Conservation (phyloP, 2,888 invertebrate species). For the Caenorhabditis japonica region DNA sequence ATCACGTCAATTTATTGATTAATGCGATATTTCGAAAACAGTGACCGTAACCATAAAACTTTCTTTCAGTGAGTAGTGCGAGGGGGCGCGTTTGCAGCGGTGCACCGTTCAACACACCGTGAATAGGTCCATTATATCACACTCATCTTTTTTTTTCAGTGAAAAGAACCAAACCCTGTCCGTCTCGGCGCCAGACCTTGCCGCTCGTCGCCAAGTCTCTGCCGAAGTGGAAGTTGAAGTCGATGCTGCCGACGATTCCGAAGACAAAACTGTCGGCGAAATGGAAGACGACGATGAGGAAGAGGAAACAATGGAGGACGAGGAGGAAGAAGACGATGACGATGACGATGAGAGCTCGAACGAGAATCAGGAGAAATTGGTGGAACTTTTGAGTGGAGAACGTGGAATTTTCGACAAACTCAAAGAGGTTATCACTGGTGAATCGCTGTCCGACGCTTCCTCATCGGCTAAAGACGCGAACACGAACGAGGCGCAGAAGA, state of each 20-base stretch:
- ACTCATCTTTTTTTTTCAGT: slow-evolving; percentile 25
- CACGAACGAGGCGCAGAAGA: slow-evolving; percentile 52
- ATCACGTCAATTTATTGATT: no score
- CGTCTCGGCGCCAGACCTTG: slow-evolving; percentile 67
- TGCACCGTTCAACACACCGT: no score
- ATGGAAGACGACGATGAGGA: slow-evolving; percentile 54
- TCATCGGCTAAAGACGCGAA: slow-evolving; percentile 24
- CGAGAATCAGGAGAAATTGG: slow-evolving; percentile 32
- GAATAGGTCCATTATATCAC: no score
- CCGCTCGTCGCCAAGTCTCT: slow-evolving; percentile 56
- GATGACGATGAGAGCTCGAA: slow-evolving; percentile 43
- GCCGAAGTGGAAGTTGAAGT: slow-evolving; percentile 47
- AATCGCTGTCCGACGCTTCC: slow-evolving; percentile 19
- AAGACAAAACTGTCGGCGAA: slow-evolving; percentile 47
- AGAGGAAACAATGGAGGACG: slow-evolving; percentile 58
- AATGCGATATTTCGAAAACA: no score
- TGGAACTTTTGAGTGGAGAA: slow-evolving; percentile 28
- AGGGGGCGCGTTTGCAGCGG: no score
- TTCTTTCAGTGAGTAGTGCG: no score
- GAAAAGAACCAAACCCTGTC: slow-evolving; percentile 53
- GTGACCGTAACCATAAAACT: no score
- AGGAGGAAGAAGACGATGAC: slow-evolving; percentile 61
- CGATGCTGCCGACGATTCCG: slow-evolving; percentile 22
- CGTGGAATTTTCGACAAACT: slow-evolving; percentile 46
- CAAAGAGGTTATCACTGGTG: slow-evolving; percentile 39